These are phyloP conservation scores for Muscina levida DNA, from an alignment of 2,888 invertebrate genomes.

Conservation along the genomic window DNA sequence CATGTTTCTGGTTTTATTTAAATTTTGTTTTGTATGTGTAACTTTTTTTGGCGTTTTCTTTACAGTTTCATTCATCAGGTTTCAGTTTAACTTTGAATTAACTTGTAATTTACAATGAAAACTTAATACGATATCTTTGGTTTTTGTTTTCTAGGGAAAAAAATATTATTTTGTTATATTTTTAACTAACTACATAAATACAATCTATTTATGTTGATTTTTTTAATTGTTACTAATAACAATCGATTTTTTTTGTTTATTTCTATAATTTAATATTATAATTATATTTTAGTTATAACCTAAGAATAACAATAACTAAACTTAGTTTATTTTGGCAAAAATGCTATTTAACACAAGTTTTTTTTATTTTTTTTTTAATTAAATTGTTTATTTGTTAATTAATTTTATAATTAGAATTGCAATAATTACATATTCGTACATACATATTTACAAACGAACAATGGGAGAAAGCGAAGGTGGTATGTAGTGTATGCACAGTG, in stretches of 20 bases:
- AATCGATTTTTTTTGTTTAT: constrained; percentile 10
- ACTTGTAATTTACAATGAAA: constrained; percentile 25
- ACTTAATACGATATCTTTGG: background rate
- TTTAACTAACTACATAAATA: constrained; percentile 40
- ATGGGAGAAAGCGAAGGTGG: background rate
- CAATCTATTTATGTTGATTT: too few species aligned
- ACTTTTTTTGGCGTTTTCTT: constrained; percentile 72
- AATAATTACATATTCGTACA: constrained; percentile 34
- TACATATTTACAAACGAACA: constrained; percentile 39
- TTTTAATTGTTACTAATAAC: background rate
- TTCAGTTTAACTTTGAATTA: constrained; percentile 21
- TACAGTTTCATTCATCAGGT: constrained; percentile 66
- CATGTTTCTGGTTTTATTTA: background rate
- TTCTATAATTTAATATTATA: constrained; percentile 15
- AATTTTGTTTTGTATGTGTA: background rate
- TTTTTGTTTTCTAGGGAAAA: background rate
- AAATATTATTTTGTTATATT: background rate
- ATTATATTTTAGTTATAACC: constrained; percentile 11
- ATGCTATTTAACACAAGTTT: constrained; percentile 53
- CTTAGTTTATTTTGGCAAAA: constrained; percentile 65
- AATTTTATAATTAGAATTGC: constrained; percentile 37
- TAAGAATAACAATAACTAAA: constrained; percentile 50
- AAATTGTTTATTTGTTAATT: too few species aligned
- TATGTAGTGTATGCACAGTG: too few species aligned
- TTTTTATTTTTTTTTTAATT: constrained; percentile 36